Conservation (phyloP, 2,113 vertebrate species). For the Phycodurus eques region DNA sequence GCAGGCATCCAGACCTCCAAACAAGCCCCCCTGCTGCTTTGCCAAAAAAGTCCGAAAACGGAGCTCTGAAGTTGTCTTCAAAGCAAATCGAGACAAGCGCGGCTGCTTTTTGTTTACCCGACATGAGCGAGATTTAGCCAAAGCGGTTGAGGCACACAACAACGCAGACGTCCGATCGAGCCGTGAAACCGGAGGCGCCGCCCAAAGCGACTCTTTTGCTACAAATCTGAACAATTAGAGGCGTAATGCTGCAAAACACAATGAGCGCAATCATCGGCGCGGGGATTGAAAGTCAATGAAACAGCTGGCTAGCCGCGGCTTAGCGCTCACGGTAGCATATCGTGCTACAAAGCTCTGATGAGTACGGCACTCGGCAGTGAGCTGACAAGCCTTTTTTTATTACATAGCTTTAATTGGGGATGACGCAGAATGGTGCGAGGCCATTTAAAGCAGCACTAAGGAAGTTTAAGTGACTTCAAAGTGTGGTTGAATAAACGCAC, state of each 20-base stretch:
- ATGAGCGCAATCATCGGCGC: constrained; percentile 15
- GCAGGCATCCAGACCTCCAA: not conserved
- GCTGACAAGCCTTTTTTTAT: constrained; percentile 6
- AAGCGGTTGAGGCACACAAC: constrained; percentile 30
- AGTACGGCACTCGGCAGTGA: constrained; percentile 5
- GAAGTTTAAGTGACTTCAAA: too few species aligned
- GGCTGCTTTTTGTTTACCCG: constrained; percentile 10
- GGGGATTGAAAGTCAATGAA: constrained; percentile 22
- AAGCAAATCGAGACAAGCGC: constrained; percentile 18
- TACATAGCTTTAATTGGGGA: not conserved
- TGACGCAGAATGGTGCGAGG: not conserved
- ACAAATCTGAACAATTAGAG: constrained; percentile 31
- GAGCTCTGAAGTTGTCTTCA: constrained; percentile 11
- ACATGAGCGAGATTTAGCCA: constrained; percentile 15
- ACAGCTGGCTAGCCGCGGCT: constrained; percentile 15
- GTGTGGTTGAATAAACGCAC: not conserved
- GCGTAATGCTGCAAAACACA: constrained; percentile 14
- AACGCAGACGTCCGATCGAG: constrained; percentile 32
- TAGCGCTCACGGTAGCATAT: not conserved
- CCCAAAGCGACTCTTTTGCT: constrained; percentile 14
- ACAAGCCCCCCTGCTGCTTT: constrained; percentile 1
- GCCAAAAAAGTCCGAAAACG: constrained; percentile 19
- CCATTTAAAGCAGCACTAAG: not conserved
- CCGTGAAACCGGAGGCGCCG: constrained; percentile 11
- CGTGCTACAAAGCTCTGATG: constrained; percentile 7